These are phyloP conservation scores for Polymixis flavicincta DNA, from an alignment of 2,888 invertebrate genomes.

Conservation along the genomic window DNA sequence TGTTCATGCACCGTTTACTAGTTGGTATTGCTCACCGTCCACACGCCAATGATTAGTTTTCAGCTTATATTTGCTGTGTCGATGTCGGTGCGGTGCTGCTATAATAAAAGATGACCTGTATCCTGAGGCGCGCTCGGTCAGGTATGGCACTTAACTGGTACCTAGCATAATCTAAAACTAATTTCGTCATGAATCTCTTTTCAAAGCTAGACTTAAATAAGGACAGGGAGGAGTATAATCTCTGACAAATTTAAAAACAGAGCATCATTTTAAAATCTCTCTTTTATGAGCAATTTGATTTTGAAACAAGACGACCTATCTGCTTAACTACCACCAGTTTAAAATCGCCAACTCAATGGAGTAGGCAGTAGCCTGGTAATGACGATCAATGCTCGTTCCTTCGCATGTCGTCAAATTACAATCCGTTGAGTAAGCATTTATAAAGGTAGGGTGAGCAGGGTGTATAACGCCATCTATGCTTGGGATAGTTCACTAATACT, in stretches of 20 bases:
- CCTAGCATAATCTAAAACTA: too few species aligned
- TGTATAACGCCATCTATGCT: constrained; percentile 30
- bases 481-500: neutral
- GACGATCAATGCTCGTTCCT: neutral
- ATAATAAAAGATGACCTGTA: too few species aligned
- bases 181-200: neutral
- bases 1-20: too few species aligned
- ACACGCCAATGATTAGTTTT: too few species aligned
- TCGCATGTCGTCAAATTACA: constrained; percentile 6
- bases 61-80: too few species aligned
- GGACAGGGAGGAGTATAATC: neutral
- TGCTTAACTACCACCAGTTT: neutral
- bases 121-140: too few species aligned
- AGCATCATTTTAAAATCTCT: neutral
- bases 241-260: neutral
- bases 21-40: too few species aligned
- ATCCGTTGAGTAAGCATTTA: neutral
- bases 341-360: neutral
- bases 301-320: neutral
- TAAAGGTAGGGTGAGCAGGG: neutral
- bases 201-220: neutral
- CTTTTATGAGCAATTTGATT: neutral
- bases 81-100: too few species aligned
- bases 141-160: too few species aligned
- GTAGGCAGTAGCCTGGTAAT: neutral